phyloP scores from a whole-genome alignment of 2,113 vertebrate species.

The Pteronura brasiliensis region DNA sequence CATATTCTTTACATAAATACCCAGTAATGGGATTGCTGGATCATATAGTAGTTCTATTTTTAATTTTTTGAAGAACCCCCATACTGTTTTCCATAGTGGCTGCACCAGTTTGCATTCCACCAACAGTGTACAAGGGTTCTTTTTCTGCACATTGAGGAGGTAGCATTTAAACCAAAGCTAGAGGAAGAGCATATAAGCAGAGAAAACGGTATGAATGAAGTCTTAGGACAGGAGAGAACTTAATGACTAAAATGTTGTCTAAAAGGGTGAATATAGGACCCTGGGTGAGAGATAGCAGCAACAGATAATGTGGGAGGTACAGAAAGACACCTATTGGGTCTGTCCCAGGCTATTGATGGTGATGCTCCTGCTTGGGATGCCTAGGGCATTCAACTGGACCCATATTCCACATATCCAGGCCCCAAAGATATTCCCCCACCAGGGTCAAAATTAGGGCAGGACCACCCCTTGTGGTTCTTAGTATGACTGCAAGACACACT shows the following conservation, averaged over 20 bases:
- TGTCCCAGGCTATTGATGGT: background rate
- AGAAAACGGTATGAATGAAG: background rate
- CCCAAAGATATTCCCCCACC: background rate
- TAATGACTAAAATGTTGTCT: background rate
- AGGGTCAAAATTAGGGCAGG: background rate
- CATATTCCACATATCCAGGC: background rate
- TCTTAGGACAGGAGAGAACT: background rate
- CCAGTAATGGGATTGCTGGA: background rate
- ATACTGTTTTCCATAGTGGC: background rate
- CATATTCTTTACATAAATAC: background rate
- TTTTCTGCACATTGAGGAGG: background rate
- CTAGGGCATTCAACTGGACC: background rate
- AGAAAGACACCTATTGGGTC: background rate
- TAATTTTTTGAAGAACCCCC: background rate
- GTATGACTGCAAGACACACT: background rate
- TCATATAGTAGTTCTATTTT: background rate
- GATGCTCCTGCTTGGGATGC: background rate
- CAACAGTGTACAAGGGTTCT: background rate
- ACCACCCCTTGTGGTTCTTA: background rate
- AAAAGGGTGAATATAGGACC: background rate
- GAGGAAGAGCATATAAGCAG: background rate
- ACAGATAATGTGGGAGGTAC: background rate
- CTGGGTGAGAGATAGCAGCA: background rate
- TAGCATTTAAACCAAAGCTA: background rate
- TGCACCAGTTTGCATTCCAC: background rate